Evolutionary conservation across 1,140 invertebrate genomes (phyloP), one percentile per base, ranked within the genome.

Genomic region (Nilaparvata lugens): DNA sequence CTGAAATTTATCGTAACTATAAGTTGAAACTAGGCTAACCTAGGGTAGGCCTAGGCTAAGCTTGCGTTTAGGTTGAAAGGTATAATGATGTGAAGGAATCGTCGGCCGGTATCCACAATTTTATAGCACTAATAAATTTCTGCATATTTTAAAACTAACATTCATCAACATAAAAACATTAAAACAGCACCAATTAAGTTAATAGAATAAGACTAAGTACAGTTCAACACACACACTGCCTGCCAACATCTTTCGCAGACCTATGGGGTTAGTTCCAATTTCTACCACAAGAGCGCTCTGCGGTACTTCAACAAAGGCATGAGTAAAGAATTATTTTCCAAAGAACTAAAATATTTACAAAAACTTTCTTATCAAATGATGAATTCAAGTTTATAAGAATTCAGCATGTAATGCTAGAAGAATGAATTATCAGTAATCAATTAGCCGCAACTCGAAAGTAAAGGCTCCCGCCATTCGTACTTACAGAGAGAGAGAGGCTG

Each of bases 231-330:
- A 19, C 45, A 48, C 53, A 28, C 53, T 35, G 53, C 25, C 53
- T 55, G 35, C 28, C 28, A 19, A 24, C 24, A 28, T 31, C 53
- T 55, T 35, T 31, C 23, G 25, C 28, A 55, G 53, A 28, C 23
- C 23, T 55, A 55, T 28, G 16, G 53, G 19, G 35, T 11, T 55
- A 55, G 19, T 55, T 35, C 28, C 28, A 31, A 16, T 55, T 55
- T 55, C 18, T 55, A 16, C 28, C 53, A 25, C 53, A 35, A 24
- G 56, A 48, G 56, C 38, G 56, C 56, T 43, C 19, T 48, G 45
- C 45, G 21, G 38, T 48, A 11, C 31, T 42, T 57, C 38, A 40
- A 57, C 56, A 57, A 48, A 42, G 21, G 56, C 56, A 57, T 31
- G 56, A n/a, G 18, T 57, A n/a, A 35, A n/a, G 52, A 18, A 54